Evolutionary conservation across 1,140 invertebrate species (phyloP).

Genomic region (Drosophila oshimai): DNA sequence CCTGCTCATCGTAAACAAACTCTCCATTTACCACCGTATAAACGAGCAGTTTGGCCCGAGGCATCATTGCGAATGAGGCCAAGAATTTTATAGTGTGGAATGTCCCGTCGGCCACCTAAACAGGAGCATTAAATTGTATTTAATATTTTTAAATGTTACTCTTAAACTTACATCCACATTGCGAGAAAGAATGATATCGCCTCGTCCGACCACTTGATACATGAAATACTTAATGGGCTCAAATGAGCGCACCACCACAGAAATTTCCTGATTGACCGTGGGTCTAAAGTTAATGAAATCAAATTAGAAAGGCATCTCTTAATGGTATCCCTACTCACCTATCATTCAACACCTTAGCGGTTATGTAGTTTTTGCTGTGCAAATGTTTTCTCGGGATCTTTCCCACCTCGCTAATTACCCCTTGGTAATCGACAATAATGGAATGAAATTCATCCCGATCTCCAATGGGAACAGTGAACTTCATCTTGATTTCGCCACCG

Average conservation of each 20-base stretch:
- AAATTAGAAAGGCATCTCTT: not conserved
- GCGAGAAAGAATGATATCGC: constrained; percentile 90
- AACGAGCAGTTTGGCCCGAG: constrained; percentile 90
- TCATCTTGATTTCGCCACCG: constrained; percentile 88
- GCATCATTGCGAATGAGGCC: constrained; percentile 92
- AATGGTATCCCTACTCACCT: constrained; percentile 59
- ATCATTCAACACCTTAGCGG: constrained; percentile 88
- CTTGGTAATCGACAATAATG: constrained; percentile 85
- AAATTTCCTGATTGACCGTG: constrained; percentile 89
- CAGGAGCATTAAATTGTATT: too few species aligned
- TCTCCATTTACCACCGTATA: constrained; percentile 91
- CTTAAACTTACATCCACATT: constrained; percentile 85
- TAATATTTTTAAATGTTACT: not conserved
- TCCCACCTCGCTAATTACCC: constrained; percentile 86
- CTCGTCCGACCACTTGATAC: constrained; percentile 93
- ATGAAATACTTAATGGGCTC: constrained; percentile 89
- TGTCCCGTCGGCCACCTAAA: constrained; percentile 67
- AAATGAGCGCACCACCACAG: constrained; percentile 92
- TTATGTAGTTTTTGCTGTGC: constrained; percentile 89
- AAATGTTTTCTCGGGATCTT: constrained; percentile 90
- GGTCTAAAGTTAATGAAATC: constrained; percentile 79
- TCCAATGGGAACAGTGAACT: constrained; percentile 87
- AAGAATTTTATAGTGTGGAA: constrained; percentile 85
- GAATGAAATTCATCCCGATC: constrained; percentile 83
- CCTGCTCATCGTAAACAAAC: constrained; percentile 91